These are phyloP conservation scores for Cartodere bifasciata DNA, from an alignment of 2,888 invertebrate genomes.

Conservation along the genomic window DNA sequence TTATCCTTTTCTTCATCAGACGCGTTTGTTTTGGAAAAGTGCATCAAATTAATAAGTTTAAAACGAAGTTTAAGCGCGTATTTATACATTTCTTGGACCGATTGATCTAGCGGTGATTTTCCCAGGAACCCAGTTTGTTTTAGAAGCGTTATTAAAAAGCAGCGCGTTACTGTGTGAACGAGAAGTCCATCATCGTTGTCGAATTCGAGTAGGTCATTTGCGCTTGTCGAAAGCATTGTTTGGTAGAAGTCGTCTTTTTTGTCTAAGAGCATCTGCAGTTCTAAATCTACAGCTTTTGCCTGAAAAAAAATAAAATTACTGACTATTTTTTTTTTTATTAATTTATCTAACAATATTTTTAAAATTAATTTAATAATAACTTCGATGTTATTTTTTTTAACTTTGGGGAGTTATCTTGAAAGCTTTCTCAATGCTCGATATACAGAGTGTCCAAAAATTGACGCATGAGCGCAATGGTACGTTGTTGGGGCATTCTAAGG, in stretches of 20 bases:
- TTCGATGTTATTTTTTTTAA: too few species aligned
- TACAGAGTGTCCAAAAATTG: too few species aligned
- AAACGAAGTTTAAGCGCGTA: slow-evolving; percentile 23
- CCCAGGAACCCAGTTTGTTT: slow-evolving; percentile 40
- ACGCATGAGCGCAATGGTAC: too few species aligned
- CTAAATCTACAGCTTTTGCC: not conserved
- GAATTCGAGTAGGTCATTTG: slow-evolving; percentile 38
- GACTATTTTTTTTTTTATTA: too few species aligned
- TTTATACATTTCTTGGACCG: slow-evolving; percentile 30
- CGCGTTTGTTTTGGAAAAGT: slow-evolving; percentile 14
- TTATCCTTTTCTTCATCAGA: slow-evolving; percentile 17
- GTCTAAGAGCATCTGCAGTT: slow-evolving; percentile 7
- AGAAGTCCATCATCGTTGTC: slow-evolving; percentile 35
- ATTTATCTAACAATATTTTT: too few species aligned
- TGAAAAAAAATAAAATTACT: too few species aligned
- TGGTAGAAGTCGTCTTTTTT: slow-evolving; percentile 26
- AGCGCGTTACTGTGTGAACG: slow-evolving; percentile 37
- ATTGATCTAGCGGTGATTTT: slow-evolving; percentile 25
- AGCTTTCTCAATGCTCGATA: too few species aligned
- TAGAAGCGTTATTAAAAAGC: slow-evolving; percentile 38
- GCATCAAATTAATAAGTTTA: slow-evolving; percentile 25
- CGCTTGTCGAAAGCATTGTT: slow-evolving; percentile 24
- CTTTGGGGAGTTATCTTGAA: too few species aligned
- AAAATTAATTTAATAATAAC: too few species aligned
- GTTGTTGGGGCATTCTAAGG: too few species aligned